Evolutionary conservation across 2,113 vertebrate genomes (phyloP), one percentile per base, ranked within the genome.

Genomic region (Misgurnus anguillicaudatus): DNA sequence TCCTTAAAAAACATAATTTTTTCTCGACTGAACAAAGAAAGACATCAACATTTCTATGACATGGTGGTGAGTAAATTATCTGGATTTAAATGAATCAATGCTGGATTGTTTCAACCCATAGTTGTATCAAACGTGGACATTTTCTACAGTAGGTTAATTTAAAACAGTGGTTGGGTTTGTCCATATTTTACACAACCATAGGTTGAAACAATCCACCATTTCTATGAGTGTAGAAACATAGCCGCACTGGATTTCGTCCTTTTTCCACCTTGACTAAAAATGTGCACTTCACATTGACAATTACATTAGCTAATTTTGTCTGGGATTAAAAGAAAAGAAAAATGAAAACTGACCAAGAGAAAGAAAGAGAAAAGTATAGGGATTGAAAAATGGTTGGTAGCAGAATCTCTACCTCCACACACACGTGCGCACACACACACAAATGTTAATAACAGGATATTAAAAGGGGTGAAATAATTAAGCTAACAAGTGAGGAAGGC

Each of bases 351-450:
- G 2, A 62, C 47, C 62, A 77, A 82, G 71, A 67, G 80, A 82
- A 76, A 88, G 24, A 31, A 81, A 65, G 86, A 75, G 62, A 83
- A 72, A 85, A 85, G 86, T 80, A 65, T 75, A 83, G 67, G 77
- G 80, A 84, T 67, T 78, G 77, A 79, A 86, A 88, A 87, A 88
- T 51, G 90, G 90, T 87, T 88, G 89, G 88, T 88, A 82, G 90
- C 83, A 88, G 62, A 81, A 80, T 81, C 69, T 42, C 48, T 58
- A 81, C 41, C 41, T 74, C 58, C 16, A 11, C 72, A 62, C 64
- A 21, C 42, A 13, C 39, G 19, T n/a, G 64, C 65, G 31, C 58
- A 65, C 51, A 10, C 16, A 21, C 42, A n/a, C 42, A 16, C 16
- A 63, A 60, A 78, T 16, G 72, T 77, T 85, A 66, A 39, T 81